Conservation (phyloP, 2,797 vertebrate species). For the Myripristis jacobus region DNA sequence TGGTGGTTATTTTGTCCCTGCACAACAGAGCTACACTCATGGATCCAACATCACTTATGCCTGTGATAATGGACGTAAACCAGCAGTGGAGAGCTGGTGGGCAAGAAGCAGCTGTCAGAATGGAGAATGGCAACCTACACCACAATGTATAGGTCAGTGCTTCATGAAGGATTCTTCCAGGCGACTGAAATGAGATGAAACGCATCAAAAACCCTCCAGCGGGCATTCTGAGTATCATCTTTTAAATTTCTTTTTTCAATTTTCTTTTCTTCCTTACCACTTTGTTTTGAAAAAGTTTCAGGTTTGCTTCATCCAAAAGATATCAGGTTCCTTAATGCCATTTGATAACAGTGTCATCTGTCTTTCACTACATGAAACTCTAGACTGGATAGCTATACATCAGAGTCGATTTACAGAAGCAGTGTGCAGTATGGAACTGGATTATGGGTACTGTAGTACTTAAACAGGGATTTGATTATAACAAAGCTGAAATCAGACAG, state of each 20-base stretch:
- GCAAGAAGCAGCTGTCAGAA: constrained; percentile 47
- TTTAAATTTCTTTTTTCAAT: not conserved
- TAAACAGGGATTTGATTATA: too few relatives aligned
- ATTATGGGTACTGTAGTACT: too few relatives aligned
- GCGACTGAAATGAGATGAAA: not conserved
- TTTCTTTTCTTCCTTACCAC: too few relatives aligned
- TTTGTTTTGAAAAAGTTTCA: too few relatives aligned
- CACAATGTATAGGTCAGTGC: constrained; percentile 68
- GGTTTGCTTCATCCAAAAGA: too few relatives aligned
- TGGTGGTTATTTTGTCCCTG: constrained; percentile 44
- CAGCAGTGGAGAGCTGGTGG: constrained; percentile 65
- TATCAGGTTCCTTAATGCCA: too few relatives aligned
- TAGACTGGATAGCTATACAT: too few relatives aligned
- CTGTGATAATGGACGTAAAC: constrained; percentile 61
- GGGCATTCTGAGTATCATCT: not conserved
- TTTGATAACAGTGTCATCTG: too few relatives aligned
- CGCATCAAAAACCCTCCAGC: not conserved
- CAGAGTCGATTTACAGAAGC: too few relatives aligned
- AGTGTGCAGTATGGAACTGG: too few relatives aligned
- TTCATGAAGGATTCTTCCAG: not conserved
- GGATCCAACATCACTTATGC: not conserved
- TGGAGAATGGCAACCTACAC: constrained; percentile 46
- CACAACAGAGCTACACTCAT: fast-evolving
- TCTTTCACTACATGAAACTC: too few relatives aligned
- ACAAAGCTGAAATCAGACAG: too few relatives aligned